Evolutionary conservation across 2,797 vertebrate species (phyloP).

Genomic region (Microctenopoma stevenorrisi): DNA sequence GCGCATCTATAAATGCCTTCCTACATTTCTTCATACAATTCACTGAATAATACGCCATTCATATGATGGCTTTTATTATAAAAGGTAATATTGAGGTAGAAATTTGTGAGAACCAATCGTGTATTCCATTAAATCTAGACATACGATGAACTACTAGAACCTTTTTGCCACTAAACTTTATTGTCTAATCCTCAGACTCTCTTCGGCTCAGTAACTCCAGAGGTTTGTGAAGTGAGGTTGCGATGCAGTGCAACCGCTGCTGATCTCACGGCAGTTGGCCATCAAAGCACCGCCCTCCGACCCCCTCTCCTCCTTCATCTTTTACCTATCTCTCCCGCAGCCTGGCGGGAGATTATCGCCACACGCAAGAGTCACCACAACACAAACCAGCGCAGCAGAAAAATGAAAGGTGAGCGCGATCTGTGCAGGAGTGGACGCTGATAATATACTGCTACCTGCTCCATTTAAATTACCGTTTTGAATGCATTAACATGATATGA

Average conservation of each 20-base stretch:
- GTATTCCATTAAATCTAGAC: constrained; percentile 42
- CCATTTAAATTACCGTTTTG: constrained; percentile 35
- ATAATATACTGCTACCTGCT: constrained; percentile 18
- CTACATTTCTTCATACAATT: not conserved
- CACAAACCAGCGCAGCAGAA: constrained; percentile 42
- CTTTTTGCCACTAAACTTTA: constrained; percentile 52
- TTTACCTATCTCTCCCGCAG: constrained; percentile 46
- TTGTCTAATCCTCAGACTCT: constrained; percentile 39
- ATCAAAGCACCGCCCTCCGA: constrained; percentile 39
- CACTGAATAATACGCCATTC: no score
- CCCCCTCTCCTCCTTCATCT: constrained; percentile 51
- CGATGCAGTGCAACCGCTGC: constrained; percentile 33
- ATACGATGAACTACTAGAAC: constrained; percentile 45
- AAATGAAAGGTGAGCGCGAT: constrained; percentile 22
- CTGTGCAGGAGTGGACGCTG: constrained; percentile 29
- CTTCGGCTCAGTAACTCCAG: constrained; percentile 22
- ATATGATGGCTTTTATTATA: no score
- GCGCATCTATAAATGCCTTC: constrained; percentile 29
- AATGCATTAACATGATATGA: constrained; percentile 20
- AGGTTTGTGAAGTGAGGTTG: constrained; percentile 60
- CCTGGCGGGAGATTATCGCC: constrained; percentile 55
- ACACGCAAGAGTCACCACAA: constrained; percentile 28
- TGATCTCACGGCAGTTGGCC: constrained; percentile 54
- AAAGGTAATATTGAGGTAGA: not conserved
- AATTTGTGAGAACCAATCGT: constrained; percentile 41